Evolutionary conservation across 2,113 vertebrate genomes (phyloP).

Genomic region (Ictidomys tridecemlineatus): DNA sequence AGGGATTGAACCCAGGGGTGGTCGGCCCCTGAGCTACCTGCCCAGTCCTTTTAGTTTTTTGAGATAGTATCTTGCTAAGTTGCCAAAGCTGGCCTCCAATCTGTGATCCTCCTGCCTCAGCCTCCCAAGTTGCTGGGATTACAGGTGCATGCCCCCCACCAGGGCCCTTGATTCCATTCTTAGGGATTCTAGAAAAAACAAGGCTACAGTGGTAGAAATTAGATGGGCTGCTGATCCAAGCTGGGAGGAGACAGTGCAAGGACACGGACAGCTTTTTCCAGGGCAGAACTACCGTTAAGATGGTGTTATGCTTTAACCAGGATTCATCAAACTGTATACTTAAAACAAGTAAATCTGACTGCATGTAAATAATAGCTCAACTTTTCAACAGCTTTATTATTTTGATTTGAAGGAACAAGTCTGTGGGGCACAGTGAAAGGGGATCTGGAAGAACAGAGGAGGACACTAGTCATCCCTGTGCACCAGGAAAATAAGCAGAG

Average conservation of each 20-base stretch:
- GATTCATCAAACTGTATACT: background rate
- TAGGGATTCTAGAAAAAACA: background rate
- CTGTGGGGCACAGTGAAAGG: background rate
- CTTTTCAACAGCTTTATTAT: background rate
- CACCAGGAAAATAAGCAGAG: background rate
- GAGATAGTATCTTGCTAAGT: background rate
- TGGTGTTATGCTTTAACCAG: background rate
- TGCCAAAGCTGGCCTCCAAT: background rate
- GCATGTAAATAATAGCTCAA: background rate
- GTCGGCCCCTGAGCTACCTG: background rate
- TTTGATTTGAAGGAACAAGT: slow-evolving; percentile 22
- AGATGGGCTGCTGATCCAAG: background rate
- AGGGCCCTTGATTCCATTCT: background rate
- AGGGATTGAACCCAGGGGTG: background rate
- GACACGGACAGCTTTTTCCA: background rate
- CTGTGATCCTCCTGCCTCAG: background rate
- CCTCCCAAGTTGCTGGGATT: background rate
- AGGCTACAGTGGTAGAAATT: background rate
- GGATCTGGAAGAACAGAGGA: background rate
- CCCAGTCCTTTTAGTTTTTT: background rate
- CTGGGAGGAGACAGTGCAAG: no score
- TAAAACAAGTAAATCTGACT: background rate
- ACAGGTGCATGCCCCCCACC: background rate
- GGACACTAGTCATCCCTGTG: background rate
- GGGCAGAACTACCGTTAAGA: background rate